phyloP scores from a whole-genome alignment of 2,113 vertebrate species.

The Erythrocercus mccallii region DNA sequence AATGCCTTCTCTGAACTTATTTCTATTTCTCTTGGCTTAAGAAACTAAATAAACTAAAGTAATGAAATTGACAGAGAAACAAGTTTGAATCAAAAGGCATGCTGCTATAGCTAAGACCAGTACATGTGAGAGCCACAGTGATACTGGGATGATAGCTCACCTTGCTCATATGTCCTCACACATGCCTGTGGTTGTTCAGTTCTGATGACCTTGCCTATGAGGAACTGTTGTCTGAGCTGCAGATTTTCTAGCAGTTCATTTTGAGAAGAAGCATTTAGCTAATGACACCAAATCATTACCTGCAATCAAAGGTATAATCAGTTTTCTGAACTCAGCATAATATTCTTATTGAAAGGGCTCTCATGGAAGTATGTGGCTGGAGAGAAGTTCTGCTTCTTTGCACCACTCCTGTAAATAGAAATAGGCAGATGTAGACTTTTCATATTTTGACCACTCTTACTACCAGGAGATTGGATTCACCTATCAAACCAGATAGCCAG shows the following conservation, averaged over 20 bases:
- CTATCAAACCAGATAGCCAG: not conserved
- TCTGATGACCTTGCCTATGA: not conserved
- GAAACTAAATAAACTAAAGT: not conserved
- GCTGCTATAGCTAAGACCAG: not conserved
- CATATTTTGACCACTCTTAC: not conserved
- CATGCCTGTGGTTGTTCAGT: not conserved
- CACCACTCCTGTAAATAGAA: not conserved
- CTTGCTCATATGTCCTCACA: not conserved
- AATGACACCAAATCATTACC: not conserved
- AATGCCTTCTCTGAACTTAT: not conserved
- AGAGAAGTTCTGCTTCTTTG: not conserved
- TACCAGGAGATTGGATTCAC: not conserved
- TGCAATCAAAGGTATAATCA: not conserved
- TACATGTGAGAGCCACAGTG: rapidly evolving
- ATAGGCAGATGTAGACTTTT: not conserved
- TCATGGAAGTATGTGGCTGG: not conserved
- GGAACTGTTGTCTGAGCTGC: not conserved
- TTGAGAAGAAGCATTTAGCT: not conserved
- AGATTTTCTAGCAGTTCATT: not conserved
- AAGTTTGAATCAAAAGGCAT: not conserved
- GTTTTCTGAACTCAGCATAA: not conserved
- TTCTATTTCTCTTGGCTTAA: not conserved
- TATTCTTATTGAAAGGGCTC: not conserved
- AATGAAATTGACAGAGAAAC: not conserved
- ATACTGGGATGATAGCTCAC: not conserved